Conservation (phyloP, 2,888 invertebrate species). For the Fragum sueziense region DNA sequence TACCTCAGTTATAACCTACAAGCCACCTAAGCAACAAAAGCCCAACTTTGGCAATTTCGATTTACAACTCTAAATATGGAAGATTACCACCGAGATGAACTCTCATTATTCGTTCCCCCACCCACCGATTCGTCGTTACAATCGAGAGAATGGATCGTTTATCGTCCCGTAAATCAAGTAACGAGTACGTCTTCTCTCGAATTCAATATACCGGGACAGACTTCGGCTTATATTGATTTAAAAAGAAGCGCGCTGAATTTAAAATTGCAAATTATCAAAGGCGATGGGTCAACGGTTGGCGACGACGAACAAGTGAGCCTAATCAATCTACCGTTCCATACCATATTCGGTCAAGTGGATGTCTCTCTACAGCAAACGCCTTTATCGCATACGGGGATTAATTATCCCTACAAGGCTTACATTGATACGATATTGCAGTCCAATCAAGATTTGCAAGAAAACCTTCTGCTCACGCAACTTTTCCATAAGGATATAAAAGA, state of each 20-base stretch:
- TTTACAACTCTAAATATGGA: background rate
- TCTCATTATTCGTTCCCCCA: constrained; percentile 31
- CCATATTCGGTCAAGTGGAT: constrained; percentile 48
- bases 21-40: background rate
- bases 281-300: background rate
- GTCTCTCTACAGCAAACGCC: constrained; percentile 39
- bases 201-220: constrained; percentile 42
- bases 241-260: constrained; percentile 34
- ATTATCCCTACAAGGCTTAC: constrained; percentile 59
- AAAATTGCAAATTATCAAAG: constrained; percentile 30
- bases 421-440: constrained; percentile 52
- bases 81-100: constrained; percentile 28
- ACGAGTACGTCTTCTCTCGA: constrained; percentile 29
- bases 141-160: constrained; percentile 41
- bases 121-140: constrained; percentile 26
- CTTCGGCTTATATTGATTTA: constrained; percentile 47
- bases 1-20: background rate
- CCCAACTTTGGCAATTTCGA: background rate
- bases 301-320: background rate
- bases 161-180: constrained; percentile 37
- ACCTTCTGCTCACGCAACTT: constrained; percentile 21
- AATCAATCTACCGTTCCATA: constrained; percentile 37
- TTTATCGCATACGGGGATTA: constrained; percentile 31
- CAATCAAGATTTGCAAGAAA: background rate
- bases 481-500: constrained; percentile 44